Evolutionary conservation across 2,797 vertebrate species (phyloP).

Genomic region (Pseudochirops corinnae): DNA sequence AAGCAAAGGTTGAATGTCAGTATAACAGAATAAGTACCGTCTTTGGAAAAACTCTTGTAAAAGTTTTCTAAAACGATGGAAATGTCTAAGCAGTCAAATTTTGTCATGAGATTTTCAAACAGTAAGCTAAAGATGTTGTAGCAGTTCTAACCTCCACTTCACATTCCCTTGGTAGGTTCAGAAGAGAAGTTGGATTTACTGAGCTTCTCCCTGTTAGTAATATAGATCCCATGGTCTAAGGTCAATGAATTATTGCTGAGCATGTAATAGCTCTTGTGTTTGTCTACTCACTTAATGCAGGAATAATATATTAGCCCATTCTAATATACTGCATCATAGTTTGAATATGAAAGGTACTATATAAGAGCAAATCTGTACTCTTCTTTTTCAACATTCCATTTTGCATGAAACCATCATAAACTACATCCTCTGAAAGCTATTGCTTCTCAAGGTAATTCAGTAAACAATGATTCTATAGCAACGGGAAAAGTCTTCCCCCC

Average conservation of each 20-base stretch:
- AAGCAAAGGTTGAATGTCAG: neutral
- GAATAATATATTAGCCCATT: constrained; percentile 6
- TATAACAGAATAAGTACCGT: constrained; percentile 30
- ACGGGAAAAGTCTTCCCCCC: constrained; percentile 31
- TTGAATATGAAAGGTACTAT: constrained; percentile 34
- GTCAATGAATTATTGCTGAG: neutral
- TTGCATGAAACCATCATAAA: constrained; percentile 62
- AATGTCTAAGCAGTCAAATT: constrained; percentile 6
- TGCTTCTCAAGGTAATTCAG: constrained; percentile 59
- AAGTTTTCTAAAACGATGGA: constrained; percentile 29
- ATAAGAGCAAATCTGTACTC: constrained; percentile 1
- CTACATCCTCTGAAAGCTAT: constrained; percentile 10
- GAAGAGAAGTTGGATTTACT: neutral
- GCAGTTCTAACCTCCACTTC: neutral
- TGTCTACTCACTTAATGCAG: neutral
- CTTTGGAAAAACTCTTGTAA: constrained; percentile 28
- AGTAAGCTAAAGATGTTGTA: constrained; percentile 38
- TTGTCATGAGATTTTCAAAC: constrained; percentile 62
- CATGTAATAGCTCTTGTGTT: neutral
- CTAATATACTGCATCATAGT: neutral
- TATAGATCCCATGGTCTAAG: neutral
- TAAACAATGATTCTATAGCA: constrained; percentile 51
- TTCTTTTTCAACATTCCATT: constrained; percentile 49
- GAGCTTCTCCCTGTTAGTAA: constrained; percentile 6
- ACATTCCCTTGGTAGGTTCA: neutral